Percentiles rank a stretch among this genome's conserved stretches.
phyloP scores from a whole-genome alignment of 2,113 vertebrate genomes.

The Cottus gobio region DNA sequence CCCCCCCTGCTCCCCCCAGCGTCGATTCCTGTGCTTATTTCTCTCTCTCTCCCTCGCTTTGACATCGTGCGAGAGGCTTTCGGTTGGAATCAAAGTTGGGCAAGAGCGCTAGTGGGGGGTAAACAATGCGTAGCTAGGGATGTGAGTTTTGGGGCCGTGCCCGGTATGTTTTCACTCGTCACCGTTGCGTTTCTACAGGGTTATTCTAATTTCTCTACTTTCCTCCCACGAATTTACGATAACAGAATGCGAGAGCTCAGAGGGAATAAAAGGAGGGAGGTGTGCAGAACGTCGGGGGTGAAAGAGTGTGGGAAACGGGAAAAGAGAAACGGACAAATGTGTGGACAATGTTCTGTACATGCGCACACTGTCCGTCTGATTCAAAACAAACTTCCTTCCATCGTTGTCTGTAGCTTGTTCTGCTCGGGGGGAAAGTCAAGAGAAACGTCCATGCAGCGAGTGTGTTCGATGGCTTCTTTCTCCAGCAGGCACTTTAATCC shows the following conservation, averaged over 20 bases:
- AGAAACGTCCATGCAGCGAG: slow-evolving; percentile 17
- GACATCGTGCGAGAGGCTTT: background rate
- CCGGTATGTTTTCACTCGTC: background rate
- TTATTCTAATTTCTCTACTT: slow-evolving; percentile 12
- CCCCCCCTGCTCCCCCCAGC: background rate
- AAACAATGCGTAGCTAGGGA: background rate
- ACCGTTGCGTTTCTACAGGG: background rate
- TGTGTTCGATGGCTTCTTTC: slow-evolving; percentile 7
- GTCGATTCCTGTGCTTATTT: slow-evolving; percentile 43
- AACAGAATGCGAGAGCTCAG: too few species aligned
- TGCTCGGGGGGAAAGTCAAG: background rate
- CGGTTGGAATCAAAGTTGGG: slow-evolving; percentile 6
- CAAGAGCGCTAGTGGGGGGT: background rate
- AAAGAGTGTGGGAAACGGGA: too few species aligned
- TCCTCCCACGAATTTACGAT: background rate
- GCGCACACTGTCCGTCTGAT: background rate
- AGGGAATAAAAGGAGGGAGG: too few species aligned
- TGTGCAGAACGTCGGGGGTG: too few species aligned
- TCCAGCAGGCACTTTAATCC: background rate
- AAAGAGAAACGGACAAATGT: too few species aligned
- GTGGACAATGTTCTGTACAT: background rate
- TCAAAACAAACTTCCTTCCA: slow-evolving; percentile 26
- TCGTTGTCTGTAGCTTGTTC: slow-evolving; percentile 9
- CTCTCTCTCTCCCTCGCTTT: slow-evolving; percentile 11
- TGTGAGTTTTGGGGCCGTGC: slow-evolving; percentile 15